Conservation (phyloP, 2,113 vertebrate species). For the Alaudala cheleensis region DNA sequence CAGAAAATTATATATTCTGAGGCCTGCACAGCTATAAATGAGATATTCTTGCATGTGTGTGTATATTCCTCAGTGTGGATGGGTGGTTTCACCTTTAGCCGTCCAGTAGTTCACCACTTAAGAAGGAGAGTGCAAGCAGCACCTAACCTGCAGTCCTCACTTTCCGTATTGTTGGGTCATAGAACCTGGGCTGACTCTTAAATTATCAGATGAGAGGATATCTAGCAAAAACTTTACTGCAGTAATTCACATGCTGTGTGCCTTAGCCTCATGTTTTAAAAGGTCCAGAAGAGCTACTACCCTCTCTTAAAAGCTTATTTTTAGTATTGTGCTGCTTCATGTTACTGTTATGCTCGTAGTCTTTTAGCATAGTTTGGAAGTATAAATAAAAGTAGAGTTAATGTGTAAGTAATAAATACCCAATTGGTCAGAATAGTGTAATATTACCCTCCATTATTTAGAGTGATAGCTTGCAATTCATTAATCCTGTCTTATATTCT, state of each 20-base stretch:
- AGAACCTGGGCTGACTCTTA: neutral
- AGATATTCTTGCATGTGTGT: neutral
- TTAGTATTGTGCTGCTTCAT: neutral
- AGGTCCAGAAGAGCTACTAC: neutral
- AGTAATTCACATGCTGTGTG: neutral
- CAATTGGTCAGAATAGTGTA: neutral
- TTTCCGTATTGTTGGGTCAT: neutral
- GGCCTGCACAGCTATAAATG: neutral
- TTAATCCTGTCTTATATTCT: neutral
- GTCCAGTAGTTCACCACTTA: neutral
- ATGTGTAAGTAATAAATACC: neutral
- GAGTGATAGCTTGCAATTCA: neutral
- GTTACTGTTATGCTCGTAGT: neutral
- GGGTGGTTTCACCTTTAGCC: neutral
- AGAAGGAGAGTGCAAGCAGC: neutral
- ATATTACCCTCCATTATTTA: neutral
- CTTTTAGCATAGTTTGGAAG: neutral
- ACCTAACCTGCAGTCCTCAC: neutral
- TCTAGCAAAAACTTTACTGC: neutral
- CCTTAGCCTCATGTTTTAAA: neutral
- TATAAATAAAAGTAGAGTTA: slow-evolving; percentile 17
- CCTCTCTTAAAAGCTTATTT: neutral
- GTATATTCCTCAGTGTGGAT: neutral
- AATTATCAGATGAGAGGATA: neutral
- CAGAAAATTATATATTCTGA: neutral